These are phyloP conservation scores for Vicugna pacos DNA, from an alignment of 2,113 vertebrate species.

Conservation along the genomic window DNA sequence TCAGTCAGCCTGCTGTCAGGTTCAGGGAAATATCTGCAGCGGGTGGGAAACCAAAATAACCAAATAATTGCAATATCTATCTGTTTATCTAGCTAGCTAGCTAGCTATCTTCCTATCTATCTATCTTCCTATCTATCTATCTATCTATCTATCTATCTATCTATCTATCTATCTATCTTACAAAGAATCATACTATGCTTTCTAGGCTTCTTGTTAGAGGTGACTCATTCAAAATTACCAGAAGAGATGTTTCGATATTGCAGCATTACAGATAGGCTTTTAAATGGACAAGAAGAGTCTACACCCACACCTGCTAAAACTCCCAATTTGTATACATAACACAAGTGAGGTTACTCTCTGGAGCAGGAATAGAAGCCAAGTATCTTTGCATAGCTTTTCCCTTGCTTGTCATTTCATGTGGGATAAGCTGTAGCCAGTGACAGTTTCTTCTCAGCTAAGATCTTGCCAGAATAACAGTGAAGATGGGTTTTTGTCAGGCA, in stretches of 20 bases:
- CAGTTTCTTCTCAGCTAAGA: not conserved
- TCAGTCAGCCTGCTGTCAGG: not conserved
- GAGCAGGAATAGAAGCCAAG: not conserved
- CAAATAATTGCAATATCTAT: not conserved
- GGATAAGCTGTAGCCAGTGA: not conserved
- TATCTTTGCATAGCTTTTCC: not conserved
- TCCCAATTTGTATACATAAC: not conserved
- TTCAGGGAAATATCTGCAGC: not conserved
- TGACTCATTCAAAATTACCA: not conserved
- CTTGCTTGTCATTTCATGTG: not conserved
- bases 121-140: not conserved
- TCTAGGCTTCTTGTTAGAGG: not conserved
- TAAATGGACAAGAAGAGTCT: not conserved
- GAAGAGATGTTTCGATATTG: not conserved
- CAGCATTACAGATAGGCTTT: not conserved
- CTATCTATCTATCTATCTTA: not conserved
- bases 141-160: not conserved
- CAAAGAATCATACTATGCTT: not conserved
- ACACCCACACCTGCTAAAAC: not conserved
- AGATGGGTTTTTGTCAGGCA: not conserved
- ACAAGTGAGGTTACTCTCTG: not conserved
- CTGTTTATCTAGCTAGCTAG: not conserved
- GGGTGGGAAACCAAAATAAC: not conserved
- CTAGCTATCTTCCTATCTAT: not conserved
- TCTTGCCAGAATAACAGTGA: not conserved